Base-by-base conservation (phyloP, 2,797 vertebrate genomes). In the Mus minutoides region DNA sequence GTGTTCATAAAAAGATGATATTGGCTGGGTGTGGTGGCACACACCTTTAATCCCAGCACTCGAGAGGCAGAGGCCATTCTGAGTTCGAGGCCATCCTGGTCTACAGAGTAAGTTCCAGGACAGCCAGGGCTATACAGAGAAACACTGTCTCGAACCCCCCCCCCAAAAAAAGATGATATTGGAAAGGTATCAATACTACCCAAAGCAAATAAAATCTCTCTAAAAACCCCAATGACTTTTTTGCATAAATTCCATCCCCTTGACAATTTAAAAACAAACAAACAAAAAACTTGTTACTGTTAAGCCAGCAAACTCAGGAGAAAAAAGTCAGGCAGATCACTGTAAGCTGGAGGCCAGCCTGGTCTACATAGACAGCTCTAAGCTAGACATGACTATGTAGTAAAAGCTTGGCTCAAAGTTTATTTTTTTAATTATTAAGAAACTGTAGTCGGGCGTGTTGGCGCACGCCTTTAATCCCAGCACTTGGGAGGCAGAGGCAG, bases 211-310 rank as follows among this genome's bases (percentile, higher is more conserved):
- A 16, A 31, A 76, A 75, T 94, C n/a, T n/a, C 52, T 86, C 79
- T 79, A 64, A 94, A 94, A 90, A 75, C 1, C 16, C 43, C 71
- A 77, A 87, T 58, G 58, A 92, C 34, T 37, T 88, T 95, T 80
- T 91, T n/a, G 52, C 64, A 60, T 43, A 91, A 88, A 90, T 37
- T 67, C 31, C 56, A 90, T 90, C 69, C 40, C 76, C 58, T 49
- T 91, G 16, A 29, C 83, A 19, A 31, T 91, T 89, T 80, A 58
- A 91, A 76, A 92, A 71, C 75, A 76, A 76, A 46, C 54, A 82
- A 80, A 62, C 16, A 83, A 83, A 43, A 34, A 85, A n/a, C 62
- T 49, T 67, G 60, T 34, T 67, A 67, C 19, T 34, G 10, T 85
- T 67, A 67, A 31, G 43, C 29, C 6, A n/a, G 46, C 12, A 52